These are phyloP conservation scores for Harpagifer antarcticus DNA, from an alignment of 2,797 vertebrate genomes.

Conservation along the genomic window DNA sequence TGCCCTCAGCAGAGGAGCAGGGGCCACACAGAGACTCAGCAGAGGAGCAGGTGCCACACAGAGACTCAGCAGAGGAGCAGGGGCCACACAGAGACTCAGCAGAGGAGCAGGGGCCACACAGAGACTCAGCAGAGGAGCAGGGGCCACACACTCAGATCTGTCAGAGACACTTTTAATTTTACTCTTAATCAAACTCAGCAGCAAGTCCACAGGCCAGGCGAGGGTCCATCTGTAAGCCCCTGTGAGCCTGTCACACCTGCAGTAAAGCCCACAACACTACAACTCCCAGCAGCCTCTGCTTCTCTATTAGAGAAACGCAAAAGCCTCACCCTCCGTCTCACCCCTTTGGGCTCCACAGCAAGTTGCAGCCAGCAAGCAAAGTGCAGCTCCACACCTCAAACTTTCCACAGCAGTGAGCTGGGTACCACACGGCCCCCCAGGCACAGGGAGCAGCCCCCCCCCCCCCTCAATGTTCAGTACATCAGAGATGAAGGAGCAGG, in stretches of 20 bases:
- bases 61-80: conserved; percentile 15
- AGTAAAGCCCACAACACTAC: conserved; percentile 63
- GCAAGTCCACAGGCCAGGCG: conserved; percentile 31
- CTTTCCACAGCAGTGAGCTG: conserved; percentile 38
- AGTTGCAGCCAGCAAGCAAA: conserved; percentile 6
- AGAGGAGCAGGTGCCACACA: too few species aligned
- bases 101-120: too few species aligned
- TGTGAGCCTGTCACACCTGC: conserved; percentile 29
- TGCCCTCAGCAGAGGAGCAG: conserved; percentile 23
- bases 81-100: conserved; percentile 25
- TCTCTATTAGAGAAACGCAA: conserved; percentile 81
- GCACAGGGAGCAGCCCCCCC: conserved; percentile 24
- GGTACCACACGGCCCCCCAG: neutral
- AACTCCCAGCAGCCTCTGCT: conserved; percentile 58
- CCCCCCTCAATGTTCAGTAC: conserved; percentile 23
- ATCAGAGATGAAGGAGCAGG: conserved; percentile 47
- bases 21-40: conserved; percentile 13
- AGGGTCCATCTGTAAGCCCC: neutral
- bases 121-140: conserved; percentile 15
- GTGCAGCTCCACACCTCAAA: neutral
- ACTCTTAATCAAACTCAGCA: conserved; percentile 47
- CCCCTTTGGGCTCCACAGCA: conserved; percentile 46
- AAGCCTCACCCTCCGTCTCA: conserved; percentile 81
- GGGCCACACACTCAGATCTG: conserved; percentile 27
- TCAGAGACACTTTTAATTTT: conserved; percentile 55